Evolutionary conservation across 2,797 vertebrate species (phyloP).

Genomic region (Lacerta bilineata): DNA sequence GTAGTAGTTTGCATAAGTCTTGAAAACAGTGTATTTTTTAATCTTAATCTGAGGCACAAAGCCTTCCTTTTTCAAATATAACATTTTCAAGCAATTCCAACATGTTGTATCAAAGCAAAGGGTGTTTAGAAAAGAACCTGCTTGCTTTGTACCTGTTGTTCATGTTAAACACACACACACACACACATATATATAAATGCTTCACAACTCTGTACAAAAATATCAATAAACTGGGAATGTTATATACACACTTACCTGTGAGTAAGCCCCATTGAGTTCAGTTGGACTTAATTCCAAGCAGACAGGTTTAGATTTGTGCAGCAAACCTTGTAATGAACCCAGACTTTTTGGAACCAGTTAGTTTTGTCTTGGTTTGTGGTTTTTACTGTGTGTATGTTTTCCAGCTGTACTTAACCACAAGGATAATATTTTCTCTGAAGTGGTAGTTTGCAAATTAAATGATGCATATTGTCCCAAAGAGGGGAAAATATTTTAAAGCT

Average conservation of each 20-base stretch:
- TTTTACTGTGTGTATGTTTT: slow-evolving; percentile 10
- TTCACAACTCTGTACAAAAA: not conserved
- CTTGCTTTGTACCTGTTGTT: not conserved
- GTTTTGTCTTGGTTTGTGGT: slow-evolving; percentile 24
- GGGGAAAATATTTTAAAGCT: slow-evolving; percentile 5
- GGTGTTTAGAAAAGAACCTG: not conserved
- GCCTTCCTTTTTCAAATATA: not conserved
- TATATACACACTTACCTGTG: too few relatives aligned
- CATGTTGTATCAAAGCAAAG: not conserved
- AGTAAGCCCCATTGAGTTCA: too few relatives aligned
- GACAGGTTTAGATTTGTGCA: too few relatives aligned
- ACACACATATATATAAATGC: too few relatives aligned
- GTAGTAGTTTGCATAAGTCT: not conserved
- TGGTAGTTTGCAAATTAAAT: slow-evolving; percentile 1
- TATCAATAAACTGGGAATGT: not conserved
- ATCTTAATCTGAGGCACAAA: not conserved
- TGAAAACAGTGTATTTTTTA: not conserved
- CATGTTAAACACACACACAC: not conserved
- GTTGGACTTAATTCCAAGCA: too few relatives aligned
- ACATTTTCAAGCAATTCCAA: not conserved
- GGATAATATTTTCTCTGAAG: slow-evolving; percentile 9
- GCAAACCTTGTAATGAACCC: slow-evolving; percentile 24
- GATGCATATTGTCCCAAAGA: slow-evolving; percentile 23
- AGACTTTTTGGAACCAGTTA: not conserved
- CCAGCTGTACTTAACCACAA: slow-evolving; percentile 11